Percentiles rank a stretch among this genome's conserved stretches.
phyloP scores from a whole-genome alignment of 1,140 invertebrate genomes.

The Delia radicum region DNA sequence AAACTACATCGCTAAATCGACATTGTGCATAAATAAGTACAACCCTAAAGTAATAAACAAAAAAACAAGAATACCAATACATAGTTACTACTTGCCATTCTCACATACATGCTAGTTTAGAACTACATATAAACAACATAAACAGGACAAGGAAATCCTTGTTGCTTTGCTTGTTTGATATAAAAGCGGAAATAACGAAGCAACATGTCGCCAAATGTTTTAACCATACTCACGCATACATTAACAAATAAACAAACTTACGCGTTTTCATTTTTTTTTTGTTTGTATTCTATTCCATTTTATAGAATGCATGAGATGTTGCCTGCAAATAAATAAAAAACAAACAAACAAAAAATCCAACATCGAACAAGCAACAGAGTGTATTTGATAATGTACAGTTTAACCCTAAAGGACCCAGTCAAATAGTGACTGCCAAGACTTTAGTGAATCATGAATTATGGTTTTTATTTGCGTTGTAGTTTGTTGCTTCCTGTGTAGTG shows the following conservation, averaged over 20 bases:
- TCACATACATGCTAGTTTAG: background rate
- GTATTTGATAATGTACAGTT: conserved; percentile 8
- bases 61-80: background rate
- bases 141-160: background rate
- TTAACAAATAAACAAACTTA: background rate
- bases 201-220: conserved; percentile 16
- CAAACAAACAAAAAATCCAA: background rate
- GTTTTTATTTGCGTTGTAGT: conserved; percentile 12
- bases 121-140: background rate
- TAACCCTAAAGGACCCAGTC: conserved; percentile 4
- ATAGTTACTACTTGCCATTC: background rate
- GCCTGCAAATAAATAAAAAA: too few species aligned
- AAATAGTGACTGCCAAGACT: background rate
- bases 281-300: background rate
- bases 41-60: too few species aligned
- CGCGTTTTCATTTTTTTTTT: background rate
- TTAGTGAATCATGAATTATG: conserved; percentile 10
- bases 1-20: too few species aligned
- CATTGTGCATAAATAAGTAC: too few species aligned
- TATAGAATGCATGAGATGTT: background rate
- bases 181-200: conserved; percentile 2
- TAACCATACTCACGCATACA: background rate
- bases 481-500: conserved; percentile 7
- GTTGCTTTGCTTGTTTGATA: conserved; percentile 9
- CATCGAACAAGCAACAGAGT: conserved; percentile 7